Percentiles rank a stretch among this genome's conserved stretches.
phyloP scores from a whole-genome alignment of 2,113 vertebrate genomes.

The Podocnemis expansa region DNA sequence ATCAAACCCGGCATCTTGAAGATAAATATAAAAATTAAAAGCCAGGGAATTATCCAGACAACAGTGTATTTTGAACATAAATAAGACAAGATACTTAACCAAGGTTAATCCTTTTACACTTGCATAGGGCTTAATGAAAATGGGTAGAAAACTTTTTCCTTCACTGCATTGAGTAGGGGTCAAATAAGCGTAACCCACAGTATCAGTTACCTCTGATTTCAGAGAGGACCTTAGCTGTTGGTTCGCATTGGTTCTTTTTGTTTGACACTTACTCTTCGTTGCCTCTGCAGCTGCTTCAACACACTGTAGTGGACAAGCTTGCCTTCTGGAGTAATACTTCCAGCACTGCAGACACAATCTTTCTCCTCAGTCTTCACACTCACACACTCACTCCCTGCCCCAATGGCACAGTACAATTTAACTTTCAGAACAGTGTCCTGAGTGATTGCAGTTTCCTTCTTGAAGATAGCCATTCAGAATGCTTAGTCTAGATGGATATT shows the following conservation, averaged over 20 bases:
- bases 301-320: not conserved
- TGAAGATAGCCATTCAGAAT: not conserved
- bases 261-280: not conserved
- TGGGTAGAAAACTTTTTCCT: not conserved
- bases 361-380: not conserved
- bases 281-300: not conserved
- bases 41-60: constrained; percentile 2
- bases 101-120: constrained; percentile 8
- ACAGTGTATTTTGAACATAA: not conserved
- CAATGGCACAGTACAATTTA: not conserved
- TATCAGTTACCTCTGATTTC: not conserved
- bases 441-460: not conserved
- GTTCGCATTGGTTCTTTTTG: not conserved
- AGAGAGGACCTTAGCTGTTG: not conserved
- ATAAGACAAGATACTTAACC: constrained; percentile 27
- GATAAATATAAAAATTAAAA: not conserved
- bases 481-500: not conserved
- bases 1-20: not conserved
- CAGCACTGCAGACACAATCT: not conserved
- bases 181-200: not conserved
- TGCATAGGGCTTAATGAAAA: constrained; percentile 4
- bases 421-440: not conserved
- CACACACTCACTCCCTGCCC: no score
- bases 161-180: not conserved
- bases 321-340: not conserved